Percentiles rank a stretch among this genome's conserved stretches.
phyloP scores from a whole-genome alignment of 2,888 invertebrate genomes.

The Cabera pusaria region DNA sequence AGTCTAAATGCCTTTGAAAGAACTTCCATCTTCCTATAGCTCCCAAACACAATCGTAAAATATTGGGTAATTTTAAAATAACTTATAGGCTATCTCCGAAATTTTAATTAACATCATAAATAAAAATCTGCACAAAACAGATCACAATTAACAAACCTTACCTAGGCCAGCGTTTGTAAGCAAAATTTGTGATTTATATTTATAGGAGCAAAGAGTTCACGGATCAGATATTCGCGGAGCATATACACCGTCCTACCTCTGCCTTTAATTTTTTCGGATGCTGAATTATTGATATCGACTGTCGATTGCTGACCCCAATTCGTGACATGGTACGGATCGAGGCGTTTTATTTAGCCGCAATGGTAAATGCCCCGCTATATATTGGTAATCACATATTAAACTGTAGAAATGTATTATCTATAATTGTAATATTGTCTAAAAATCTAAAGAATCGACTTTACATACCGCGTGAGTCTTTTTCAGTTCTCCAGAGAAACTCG shows the following conservation, averaged over 20 bases:
- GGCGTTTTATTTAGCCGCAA: conserved; percentile 17
- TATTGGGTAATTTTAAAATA: too few species aligned
- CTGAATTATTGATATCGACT: conserved; percentile 32
- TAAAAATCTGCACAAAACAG: conserved; percentile 48
- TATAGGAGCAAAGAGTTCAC: conserved; percentile 35
- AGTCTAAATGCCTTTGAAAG: too few species aligned
- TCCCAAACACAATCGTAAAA: conserved; percentile 7
- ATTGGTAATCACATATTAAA: too few species aligned
- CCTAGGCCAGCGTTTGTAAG: conserved; percentile 39
- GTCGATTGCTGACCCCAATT: conserved; percentile 24
- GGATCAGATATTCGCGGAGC: conserved; percentile 27
- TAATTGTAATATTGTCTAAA: too few species aligned
- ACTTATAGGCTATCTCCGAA: conserved; percentile 13
- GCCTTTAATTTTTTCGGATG: conserved; percentile 28
- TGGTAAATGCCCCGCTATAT: too few species aligned
- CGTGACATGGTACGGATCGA: conserved; percentile 14
- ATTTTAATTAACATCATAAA: conserved; percentile 37
- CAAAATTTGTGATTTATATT: conserved; percentile 61
- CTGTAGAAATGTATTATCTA: too few species aligned
- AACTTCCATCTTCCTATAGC: too few species aligned
- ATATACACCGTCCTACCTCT: conserved; percentile 22
- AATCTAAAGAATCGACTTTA: too few species aligned
- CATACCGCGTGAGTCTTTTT: too few species aligned
- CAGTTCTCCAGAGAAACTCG: too few species aligned
- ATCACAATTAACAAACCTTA: conserved; percentile 58